These are phyloP conservation scores for Taenaris catops DNA, from an alignment of 2,888 invertebrate species.

Conservation along the genomic window DNA sequence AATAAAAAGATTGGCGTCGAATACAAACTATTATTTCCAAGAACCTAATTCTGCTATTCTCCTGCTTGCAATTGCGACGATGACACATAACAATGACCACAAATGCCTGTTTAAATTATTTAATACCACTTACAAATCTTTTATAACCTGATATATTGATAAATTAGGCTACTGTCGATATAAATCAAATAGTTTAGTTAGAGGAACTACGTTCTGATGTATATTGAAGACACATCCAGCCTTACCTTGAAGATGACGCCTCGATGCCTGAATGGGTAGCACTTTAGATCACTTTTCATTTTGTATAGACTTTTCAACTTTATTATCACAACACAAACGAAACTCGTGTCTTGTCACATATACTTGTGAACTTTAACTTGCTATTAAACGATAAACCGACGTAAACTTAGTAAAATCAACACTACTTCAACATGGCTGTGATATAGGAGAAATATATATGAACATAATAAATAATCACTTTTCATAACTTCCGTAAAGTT, in stretches of 20 bases:
- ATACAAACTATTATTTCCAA: not conserved
- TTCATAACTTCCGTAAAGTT: constrained; percentile 68
- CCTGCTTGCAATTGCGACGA: not conserved
- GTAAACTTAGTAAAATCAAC: constrained; percentile 75
- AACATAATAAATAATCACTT: constrained; percentile 78
- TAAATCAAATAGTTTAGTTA: constrained; percentile 23
- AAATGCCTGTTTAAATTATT: not conserved
- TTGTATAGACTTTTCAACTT: constrained; percentile 69
- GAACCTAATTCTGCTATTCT: not conserved
- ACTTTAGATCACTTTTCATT: constrained; percentile 78
- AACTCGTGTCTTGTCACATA: constrained; percentile 75
- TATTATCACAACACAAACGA: constrained; percentile 74
- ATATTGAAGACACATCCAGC: constrained; percentile 76
- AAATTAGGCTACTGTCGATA: constrained; percentile 13
- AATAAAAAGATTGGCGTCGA: not conserved
- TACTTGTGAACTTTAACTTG: constrained; percentile 69
- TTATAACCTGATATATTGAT: constrained; percentile 6
- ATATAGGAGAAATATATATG: constrained; percentile 68
- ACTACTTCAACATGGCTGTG: constrained; percentile 80
- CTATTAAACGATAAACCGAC: constrained; percentile 66
- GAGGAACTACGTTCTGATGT: constrained; percentile 70
- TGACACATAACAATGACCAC: not conserved
- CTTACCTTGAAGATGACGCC: constrained; percentile 77
- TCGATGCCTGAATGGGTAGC: constrained; percentile 75
- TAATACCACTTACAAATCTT: constrained; percentile 10